Percentiles rank a stretch among this genome's conserved stretches.
Evolutionary conservation across 2,797 vertebrate species (phyloP).

Genomic region (Spheniscus humboldti): DNA sequence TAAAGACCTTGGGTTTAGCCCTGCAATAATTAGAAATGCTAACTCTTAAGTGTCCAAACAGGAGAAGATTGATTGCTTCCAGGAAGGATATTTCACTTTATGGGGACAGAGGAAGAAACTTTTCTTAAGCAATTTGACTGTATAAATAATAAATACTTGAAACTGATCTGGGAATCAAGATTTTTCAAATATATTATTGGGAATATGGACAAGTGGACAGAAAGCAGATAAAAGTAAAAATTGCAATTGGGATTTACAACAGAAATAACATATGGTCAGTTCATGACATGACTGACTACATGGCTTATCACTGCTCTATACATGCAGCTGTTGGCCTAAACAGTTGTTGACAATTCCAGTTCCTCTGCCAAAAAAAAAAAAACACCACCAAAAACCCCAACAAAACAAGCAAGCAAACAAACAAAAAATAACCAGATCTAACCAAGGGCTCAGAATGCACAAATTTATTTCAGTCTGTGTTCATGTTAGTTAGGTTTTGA

Average conservation of each 20-base stretch:
- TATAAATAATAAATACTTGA: not conserved
- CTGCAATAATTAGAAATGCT: not conserved
- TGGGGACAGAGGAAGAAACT: not conserved
- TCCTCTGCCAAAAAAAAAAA: not conserved
- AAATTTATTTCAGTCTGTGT: not conserved
- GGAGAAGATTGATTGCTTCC: not conserved
- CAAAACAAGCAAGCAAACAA: not conserved
- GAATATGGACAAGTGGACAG: not conserved
- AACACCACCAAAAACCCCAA: rapidly evolving
- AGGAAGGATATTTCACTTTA: not conserved
- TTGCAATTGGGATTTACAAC: not conserved
- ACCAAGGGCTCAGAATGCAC: not conserved
- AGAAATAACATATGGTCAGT: not conserved
- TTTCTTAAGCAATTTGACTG: not conserved
- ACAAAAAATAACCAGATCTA: not conserved
- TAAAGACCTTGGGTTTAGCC: not conserved
- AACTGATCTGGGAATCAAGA: not conserved
- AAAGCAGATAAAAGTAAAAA: not conserved
- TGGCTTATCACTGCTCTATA: not conserved
- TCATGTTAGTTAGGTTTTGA: not conserved
- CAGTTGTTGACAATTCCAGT: not conserved
- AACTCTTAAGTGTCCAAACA: not conserved
- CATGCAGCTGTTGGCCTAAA: not conserved
- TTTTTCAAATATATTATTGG: not conserved
- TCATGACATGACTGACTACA: not conserved